Evolutionary conservation across 1,140 invertebrate species (phyloP), one percentile per base, ranked within the genome.

Genomic region (Zaprionus ornatus): DNA sequence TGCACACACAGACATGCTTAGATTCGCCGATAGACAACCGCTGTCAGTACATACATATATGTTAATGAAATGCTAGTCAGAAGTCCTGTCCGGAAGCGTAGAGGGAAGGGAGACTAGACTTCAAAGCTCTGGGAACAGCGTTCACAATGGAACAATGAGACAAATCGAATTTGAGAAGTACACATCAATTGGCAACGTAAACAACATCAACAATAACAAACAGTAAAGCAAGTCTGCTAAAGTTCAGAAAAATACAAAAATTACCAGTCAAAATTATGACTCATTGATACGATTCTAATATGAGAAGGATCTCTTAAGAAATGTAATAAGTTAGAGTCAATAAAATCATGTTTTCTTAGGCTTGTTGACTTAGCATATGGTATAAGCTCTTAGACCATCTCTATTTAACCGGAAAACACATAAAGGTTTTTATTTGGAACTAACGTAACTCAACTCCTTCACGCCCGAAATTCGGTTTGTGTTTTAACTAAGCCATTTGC

Each of bases 141-240:
- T 17, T 35, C 60, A 82, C 71, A 87, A 73, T 63, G 56, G 29
- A 55, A 85, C 70, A 82, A 79, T 68, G 65, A 69, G 62, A 79
- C 65, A 86, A 86, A 86, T 83, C 84, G 68, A 80, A 88, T 87
- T 82, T 72, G 62, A 65, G 57, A 50, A 62, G 70, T 55, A 76
- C 61, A 68, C 79, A 71, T 64, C 83, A 82, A 86, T 87, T 67
- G 73, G 45, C 35, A 60, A 25, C 21, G 68, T 70, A 74, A 77
- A 66, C 79, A 77, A 66, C 79, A 76, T 12, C 9, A 71, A 71
- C 32, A 59, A 45, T 17, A 59, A 64, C n/a, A 45, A 69, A 50
- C 59, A 69, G 42, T 48, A 32, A 56, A 29, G 17, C 2, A 29
- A 29, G 37, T 29, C 63, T 50, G 13, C 5, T 45, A 21, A 37